Evolutionary conservation across 2,113 vertebrate species (phyloP), one percentile per base, ranked within the genome.

Genomic region (Oreochromis niloticus): DNA sequence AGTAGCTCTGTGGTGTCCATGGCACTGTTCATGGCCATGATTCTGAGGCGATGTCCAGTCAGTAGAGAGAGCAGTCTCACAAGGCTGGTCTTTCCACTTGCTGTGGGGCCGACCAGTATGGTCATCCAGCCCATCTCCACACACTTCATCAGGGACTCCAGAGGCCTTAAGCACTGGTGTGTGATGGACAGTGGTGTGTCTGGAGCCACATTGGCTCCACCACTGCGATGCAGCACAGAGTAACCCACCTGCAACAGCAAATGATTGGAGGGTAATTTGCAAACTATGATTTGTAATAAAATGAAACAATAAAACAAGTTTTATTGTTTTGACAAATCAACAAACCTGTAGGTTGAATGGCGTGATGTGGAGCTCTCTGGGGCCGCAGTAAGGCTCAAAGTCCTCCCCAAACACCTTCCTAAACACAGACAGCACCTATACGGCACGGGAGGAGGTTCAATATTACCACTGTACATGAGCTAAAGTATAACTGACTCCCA

Each of bases 51-150:
- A 85, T 98, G 98, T 32, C 98, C 98, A 0, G 98, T 98, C 87
- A 99, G 96, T 82, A 98, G 96, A n/a, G 98, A 97, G 85, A 99
- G 93, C 9, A 99, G 97, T 83, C 98, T 97, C 88, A 99, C 96
- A 75, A 99, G 94, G 89, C 97, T 98, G 80, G 97, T 98, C 96
- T 99, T 99, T 34, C 98, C 99, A 0, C 97, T 98, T 71, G 97
- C 96, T 4, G 97, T 97, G 2, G 99, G 98, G 3, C 99, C 98
- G 8, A 99, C 99, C 85, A 99, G 95, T 63, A 99, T 98, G 9
- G 97, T 97, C 98, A 99, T 99, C 99, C 98, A 99, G 88, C 96
- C 97, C 98, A 98, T 98, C 91, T 99, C 98, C 48, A 99, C 97
- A 82, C 98, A 99, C 89, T 99, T 99, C 98, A 99, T 99, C 50